Evolutionary conservation across 2,113 vertebrate genomes (phyloP), one percentile per base, ranked within the genome.

Genomic region (Tragelaphus buxtoni): DNA sequence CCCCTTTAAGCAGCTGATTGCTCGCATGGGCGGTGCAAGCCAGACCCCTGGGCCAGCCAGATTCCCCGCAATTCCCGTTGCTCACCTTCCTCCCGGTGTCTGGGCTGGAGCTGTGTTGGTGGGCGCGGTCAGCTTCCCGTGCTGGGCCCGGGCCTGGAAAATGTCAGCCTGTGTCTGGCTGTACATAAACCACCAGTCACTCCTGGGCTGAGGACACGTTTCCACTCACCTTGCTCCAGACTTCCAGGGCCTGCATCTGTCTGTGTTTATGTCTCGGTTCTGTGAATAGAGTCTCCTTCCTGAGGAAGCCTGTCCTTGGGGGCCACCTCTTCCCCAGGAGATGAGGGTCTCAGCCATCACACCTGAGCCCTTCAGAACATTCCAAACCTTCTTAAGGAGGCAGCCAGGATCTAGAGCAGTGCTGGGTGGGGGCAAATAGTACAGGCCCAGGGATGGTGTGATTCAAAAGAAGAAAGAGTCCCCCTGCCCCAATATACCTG

Each of bases 131-230:
- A 28, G 45, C 55, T 55, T 47, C n/a, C 32, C 3, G 16, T 5
- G 14, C 81, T 42, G 79, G 65, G 65, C 58, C 53, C 4, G 32
- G 22, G 92, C 74, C 94, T 96, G 94, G 96, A 87, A 87, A 95
- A 47, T 0, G 2, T 79, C 90, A 96, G 74, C 55, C 77, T 30
- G 10, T 9, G 8, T 28, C 61, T 1, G 11, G 56, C 60, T 32
- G 0, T 26, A 13, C 18, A 14, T 18, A 63, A 93, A 56, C 24
- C 26, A 24, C 16, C 88, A 58, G 88, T 58, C 14, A 47, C 35
- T 60, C 32, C 79, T 39, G 26, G 12, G 18, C 65, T 14, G 51
- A 88, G 88, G 30, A 49, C 18, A 3, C 79, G 53, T 93, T 97
- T 94, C 94, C 63, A 87, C 47, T 89, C 76, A 90, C 80, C 56